Percentiles rank a stretch among this genome's conserved stretches.
Conservation (phyloP, 37 sponge, comb jelly and placozoan genomes). For the Theonella swinhoei region DNA sequence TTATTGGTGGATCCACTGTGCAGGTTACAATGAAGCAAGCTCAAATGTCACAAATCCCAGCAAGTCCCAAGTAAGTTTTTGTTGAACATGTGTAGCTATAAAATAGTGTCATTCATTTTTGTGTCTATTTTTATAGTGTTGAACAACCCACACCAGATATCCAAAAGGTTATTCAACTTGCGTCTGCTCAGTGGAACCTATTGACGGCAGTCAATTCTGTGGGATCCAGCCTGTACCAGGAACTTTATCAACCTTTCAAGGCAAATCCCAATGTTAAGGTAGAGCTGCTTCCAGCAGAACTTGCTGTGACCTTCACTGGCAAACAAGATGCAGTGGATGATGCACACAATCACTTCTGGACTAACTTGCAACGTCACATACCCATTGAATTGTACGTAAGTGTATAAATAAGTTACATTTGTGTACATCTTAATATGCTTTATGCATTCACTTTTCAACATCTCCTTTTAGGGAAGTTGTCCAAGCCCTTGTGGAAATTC, state of each 20-base stretch:
- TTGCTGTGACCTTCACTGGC: constrained; percentile 29
- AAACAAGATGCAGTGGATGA: constrained; percentile 35
- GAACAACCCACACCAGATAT: neutral
- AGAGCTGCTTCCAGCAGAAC: neutral
- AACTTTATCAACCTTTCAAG: constrained; percentile 35
- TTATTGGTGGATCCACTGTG: neutral
- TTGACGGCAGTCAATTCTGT: constrained; percentile 23
- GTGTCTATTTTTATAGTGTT: too few species aligned
- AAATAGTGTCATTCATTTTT: too few species aligned
- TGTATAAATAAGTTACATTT: neutral
- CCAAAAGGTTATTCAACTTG: constrained; percentile 10
- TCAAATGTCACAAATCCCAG: too few species aligned
- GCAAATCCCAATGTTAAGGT: constrained; percentile 63
- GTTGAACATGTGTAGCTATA: too few species aligned
- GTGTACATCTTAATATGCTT: too few species aligned
- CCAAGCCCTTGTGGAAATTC: constrained; percentile 12
- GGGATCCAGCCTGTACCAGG: constrained; percentile 36
- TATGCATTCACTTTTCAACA: too few species aligned
- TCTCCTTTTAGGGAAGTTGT: constrained; percentile 29
- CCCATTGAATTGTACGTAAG: constrained; percentile 21
- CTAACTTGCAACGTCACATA: constrained; percentile 34
- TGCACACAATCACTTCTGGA: constrained; percentile 29
- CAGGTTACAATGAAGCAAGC: neutral
- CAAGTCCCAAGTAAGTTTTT: too few species aligned
- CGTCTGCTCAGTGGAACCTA: constrained; percentile 43